Conservation (phyloP, 2,888 invertebrate species). For the Caenorhabditis plicata region DNA sequence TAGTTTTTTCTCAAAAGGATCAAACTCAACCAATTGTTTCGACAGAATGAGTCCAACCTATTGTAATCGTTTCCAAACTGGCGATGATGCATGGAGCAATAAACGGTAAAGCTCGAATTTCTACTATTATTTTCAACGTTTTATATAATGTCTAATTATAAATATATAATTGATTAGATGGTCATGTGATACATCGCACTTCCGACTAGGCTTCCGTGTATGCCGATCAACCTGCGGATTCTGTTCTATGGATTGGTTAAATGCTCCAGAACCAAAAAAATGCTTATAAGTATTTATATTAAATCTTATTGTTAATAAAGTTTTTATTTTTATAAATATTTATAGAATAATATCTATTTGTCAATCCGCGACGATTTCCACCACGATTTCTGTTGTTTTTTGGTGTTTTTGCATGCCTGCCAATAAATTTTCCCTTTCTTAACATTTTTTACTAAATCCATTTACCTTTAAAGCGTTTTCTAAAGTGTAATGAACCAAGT, state of each 20-base stretch:
- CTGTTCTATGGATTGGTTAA: slow-evolving; percentile 40
- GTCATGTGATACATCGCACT: slow-evolving; percentile 46
- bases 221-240: slow-evolving; percentile 47
- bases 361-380: slow-evolving; percentile 12
- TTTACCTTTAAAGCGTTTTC: slow-evolving; percentile 47
- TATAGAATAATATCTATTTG: neutral
- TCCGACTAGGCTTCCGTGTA: slow-evolving; percentile 45
- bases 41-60: slow-evolving; percentile 44
- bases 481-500: slow-evolving; percentile 50
- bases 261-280: slow-evolving; percentile 41
- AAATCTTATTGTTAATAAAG: slow-evolving; percentile 7
- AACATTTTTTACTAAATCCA: neutral
- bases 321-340: slow-evolving; percentile 7
- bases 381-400: slow-evolving; percentile 22
- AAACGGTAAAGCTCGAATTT: slow-evolving; percentile 9
- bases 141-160: neutral
- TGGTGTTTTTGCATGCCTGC: slow-evolving; percentile 15
- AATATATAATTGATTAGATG: slow-evolving; percentile 16
- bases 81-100: slow-evolving; percentile 41
- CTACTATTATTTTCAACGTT: neutral
- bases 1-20: slow-evolving; percentile 36
- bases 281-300: slow-evolving; percentile 15
- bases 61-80: slow-evolving; percentile 43
- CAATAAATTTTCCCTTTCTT: slow-evolving; percentile 6
- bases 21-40: slow-evolving; percentile 45